These are phyloP conservation scores for Chloroceryle inda DNA, from an alignment of 2,797 vertebrate genomes.

Conservation along the genomic window DNA sequence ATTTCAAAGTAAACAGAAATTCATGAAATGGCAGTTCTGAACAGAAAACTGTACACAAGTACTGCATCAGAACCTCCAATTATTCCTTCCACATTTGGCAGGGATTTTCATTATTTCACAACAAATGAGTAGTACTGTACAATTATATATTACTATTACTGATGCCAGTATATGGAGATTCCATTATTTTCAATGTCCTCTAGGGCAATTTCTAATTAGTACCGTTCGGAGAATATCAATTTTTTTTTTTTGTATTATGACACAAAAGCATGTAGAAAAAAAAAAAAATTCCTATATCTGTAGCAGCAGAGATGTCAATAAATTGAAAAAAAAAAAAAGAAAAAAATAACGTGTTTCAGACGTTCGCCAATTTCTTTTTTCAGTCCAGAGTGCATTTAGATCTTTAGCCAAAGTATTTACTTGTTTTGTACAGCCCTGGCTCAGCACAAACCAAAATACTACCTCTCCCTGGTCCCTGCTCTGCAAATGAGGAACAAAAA, in stretches of 20 bases:
- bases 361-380: neutral
- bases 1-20: neutral
- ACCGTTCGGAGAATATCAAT: neutral
- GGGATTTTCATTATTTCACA: constrained; percentile 8
- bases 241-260: neutral
- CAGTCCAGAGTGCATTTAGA: neutral
- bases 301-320: neutral
- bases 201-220: constrained; percentile 35
- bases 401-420: neutral
- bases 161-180: neutral
- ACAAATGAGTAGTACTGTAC: neutral
- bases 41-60: neutral
- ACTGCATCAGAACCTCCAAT: neutral
- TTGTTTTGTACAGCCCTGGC: neutral
- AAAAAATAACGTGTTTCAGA: neutral
- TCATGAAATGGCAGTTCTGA: neutral
- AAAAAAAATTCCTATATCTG: neutral
- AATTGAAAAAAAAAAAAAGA: neutral
- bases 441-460: neutral
- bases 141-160: constrained; percentile 39
- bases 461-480: neutral
- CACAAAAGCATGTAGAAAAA: neutral
- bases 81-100: constrained; percentile 39
- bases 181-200: constrained; percentile 12
- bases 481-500: neutral